A percentile compares a stretch with the other conserved stretches of the same genome.
Conservation (phyloP, 2,113 vertebrate species). For the Alces alces region DNA sequence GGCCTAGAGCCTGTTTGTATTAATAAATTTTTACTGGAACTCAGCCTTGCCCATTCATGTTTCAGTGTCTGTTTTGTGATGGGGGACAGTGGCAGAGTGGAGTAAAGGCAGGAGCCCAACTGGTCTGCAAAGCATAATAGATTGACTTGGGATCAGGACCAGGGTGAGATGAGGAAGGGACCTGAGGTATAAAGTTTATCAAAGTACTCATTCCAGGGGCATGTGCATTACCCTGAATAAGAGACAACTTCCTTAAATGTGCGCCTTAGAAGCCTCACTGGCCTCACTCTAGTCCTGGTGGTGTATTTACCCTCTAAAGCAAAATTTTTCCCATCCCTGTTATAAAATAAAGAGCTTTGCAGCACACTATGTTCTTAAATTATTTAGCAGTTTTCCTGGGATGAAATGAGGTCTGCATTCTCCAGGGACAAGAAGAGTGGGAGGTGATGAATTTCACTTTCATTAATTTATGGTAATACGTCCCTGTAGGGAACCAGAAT, state of each 20-base stretch:
- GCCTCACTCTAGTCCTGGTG: not conserved
- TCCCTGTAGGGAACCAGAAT: not conserved
- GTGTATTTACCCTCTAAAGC: not conserved
- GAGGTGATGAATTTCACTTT: not conserved
- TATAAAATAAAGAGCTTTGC: not conserved
- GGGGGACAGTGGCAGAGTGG: not conserved
- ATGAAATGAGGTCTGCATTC: not conserved
- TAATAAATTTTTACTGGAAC: not conserved
- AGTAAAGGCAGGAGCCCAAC: not conserved
- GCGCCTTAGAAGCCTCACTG: not conserved
- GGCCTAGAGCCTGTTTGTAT: not conserved
- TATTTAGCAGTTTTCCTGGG: not conserved
- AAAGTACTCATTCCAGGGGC: not conserved
- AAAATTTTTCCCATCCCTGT: not conserved
- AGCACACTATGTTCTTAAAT: not conserved
- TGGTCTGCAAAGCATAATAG: not conserved
- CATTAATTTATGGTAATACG: not conserved
- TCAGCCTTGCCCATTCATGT: not conserved
- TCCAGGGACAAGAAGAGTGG: not conserved
- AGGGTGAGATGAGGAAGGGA: not conserved
- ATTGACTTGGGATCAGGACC: not conserved
- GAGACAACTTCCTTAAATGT: not conserved
- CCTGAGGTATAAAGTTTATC: not conserved
- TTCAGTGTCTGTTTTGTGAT: not conserved
- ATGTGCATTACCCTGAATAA: not conserved